Conservation (phyloP, 2,113 vertebrate species). For the Tetrao urogallus region DNA sequence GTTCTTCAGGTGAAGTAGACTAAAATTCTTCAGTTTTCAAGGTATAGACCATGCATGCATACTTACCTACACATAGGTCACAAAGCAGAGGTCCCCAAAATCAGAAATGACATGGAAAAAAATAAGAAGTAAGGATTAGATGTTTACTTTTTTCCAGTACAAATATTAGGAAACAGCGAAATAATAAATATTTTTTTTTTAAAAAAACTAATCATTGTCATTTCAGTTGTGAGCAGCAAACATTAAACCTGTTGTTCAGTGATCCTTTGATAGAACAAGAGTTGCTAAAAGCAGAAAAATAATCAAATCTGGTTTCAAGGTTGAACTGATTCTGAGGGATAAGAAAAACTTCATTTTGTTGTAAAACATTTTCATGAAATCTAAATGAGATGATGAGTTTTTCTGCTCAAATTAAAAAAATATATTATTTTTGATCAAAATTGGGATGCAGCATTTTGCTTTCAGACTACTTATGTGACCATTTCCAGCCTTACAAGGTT, state of each 20-base stretch:
- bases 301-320: conserved; percentile 9
- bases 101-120: background rate
- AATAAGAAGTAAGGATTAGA: background rate
- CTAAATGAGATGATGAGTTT: background rate
- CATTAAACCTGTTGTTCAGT: background rate
- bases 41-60: background rate
- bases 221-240: background rate
- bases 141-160: background rate
- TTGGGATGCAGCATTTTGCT: background rate
- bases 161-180: background rate
- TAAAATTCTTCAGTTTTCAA: background rate
- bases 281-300: conserved; percentile 31
- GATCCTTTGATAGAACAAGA: background rate
- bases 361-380: background rate
- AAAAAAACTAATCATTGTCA: background rate
- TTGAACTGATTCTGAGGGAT: background rate
- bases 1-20: background rate
- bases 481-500: background rate
- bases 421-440: conserved; percentile 35
- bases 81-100: background rate
- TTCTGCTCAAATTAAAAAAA: background rate
- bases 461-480: background rate
- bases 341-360: conserved; percentile 7
- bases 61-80: background rate
- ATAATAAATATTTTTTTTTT: background rate